Evolutionary conservation across 2,797 vertebrate species (phyloP).

Genomic region (Harpagifer antarcticus): DNA sequence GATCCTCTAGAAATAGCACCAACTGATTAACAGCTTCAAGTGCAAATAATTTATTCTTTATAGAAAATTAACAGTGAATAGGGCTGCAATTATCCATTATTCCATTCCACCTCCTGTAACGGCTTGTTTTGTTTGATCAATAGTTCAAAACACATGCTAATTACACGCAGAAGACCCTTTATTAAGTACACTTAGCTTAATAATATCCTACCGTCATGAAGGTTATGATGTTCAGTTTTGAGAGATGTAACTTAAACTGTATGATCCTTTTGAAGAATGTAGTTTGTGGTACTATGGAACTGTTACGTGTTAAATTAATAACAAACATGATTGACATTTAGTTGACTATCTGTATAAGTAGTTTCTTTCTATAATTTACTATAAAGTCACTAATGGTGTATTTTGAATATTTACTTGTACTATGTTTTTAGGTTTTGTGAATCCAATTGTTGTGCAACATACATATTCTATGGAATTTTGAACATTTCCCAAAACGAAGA

Average conservation of each 20-base stretch:
- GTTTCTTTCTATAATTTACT: too few relatives aligned
- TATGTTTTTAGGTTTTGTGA: background rate
- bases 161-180: background rate
- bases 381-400: too few relatives aligned
- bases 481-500: conserved; percentile 2
- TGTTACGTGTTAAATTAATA: too few relatives aligned
- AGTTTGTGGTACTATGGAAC: too few relatives aligned
- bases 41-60: background rate
- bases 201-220: background rate
- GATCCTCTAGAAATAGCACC: background rate
- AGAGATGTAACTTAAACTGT: background rate
- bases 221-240: background rate
- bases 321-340: too few relatives aligned
- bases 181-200: background rate
- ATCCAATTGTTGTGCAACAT: background rate
- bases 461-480: conserved; percentile 12
- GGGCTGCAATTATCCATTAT: background rate
- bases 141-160: background rate
- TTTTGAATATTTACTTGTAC: too few relatives aligned
- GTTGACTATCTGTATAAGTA: too few relatives aligned
- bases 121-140: background rate
- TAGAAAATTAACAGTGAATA: background rate
- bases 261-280: too few relatives aligned
- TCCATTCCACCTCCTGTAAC: background rate
- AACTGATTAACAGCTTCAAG: background rate